Evolutionary conservation across 2,888 invertebrate genomes (phyloP).

Genomic region (Lypha dubia): DNA sequence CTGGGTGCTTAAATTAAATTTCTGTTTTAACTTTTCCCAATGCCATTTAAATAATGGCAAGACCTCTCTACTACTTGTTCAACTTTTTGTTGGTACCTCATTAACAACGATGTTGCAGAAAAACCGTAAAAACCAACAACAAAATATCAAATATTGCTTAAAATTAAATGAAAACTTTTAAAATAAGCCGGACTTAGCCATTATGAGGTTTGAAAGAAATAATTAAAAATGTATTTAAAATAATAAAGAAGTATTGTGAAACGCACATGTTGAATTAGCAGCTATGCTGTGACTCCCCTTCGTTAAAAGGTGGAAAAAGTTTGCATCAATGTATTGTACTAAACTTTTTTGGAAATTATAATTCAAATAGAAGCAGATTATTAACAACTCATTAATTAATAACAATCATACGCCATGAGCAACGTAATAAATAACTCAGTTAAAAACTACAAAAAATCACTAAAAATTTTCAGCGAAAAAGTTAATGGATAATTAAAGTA

Average conservation of each 20-base stretch:
- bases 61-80: too few species aligned
- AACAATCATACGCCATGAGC: background rate
- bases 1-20: background rate
- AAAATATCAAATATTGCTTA: conserved; percentile 37
- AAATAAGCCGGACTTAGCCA: conserved; percentile 12
- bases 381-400: background rate
- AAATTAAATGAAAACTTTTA: conserved; percentile 5
- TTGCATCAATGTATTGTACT: too few species aligned
- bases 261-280: background rate
- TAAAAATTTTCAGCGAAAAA: background rate
- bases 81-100: background rate
- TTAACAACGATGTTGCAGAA: conserved; percentile 27
- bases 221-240: conserved; percentile 3
- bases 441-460: background rate
- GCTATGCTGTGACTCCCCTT: too few species aligned
- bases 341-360: too few species aligned
- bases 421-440: background rate
- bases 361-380: background rate
- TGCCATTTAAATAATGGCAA: too few species aligned
- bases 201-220: conserved; percentile 20
- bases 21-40: background rate
- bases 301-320: too few species aligned
- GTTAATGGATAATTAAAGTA: too few species aligned
- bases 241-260: background rate
- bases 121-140: conserved; percentile 34